phyloP scores from a whole-genome alignment of 2,888 invertebrate species.

The Amiota mariae region DNA sequence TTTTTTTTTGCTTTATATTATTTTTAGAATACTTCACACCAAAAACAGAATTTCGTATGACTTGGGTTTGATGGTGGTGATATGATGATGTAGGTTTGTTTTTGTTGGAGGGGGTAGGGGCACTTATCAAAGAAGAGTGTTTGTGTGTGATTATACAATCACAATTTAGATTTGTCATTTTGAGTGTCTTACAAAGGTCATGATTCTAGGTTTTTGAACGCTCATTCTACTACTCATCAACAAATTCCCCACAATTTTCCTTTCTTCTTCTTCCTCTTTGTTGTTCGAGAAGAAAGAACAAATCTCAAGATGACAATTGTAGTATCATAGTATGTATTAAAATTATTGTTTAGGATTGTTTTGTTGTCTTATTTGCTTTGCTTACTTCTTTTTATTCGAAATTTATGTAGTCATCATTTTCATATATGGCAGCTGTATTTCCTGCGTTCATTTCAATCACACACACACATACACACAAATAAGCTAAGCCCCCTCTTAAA shows the following conservation, averaged over 20 bases:
- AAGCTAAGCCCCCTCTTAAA: not conserved
- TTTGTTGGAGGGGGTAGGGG: not conserved
- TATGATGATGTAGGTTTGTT: too few relatives aligned
- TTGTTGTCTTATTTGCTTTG: too few relatives aligned
- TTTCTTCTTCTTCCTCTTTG: too few relatives aligned
- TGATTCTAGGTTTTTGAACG: not conserved
- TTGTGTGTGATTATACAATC: not conserved
- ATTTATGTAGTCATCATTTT: not conserved
- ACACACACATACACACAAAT: not conserved
- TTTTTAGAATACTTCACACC: slow-evolving; percentile 19
- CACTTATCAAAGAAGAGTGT: not conserved
- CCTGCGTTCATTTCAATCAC: slow-evolving; percentile 1
- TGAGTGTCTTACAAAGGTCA: slow-evolving; percentile 3
- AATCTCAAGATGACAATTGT: too few relatives aligned
- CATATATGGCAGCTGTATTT: slow-evolving; percentile 1
- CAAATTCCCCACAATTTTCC: too few relatives aligned
- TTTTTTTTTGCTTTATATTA: not conserved
- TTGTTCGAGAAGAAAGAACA: too few relatives aligned
- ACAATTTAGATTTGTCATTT: not conserved
- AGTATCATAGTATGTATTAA: too few relatives aligned
- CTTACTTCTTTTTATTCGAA: not conserved
- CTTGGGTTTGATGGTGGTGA: not conserved
- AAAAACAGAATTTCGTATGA: not conserved
- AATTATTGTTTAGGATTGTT: too few relatives aligned
- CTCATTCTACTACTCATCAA: too few relatives aligned